Percentiles rank a stretch among this genome's conserved stretches.
Evolutionary conservation across 2,797 vertebrate genomes (phyloP).

Genomic region (Acestrorhynchus altus): DNA sequence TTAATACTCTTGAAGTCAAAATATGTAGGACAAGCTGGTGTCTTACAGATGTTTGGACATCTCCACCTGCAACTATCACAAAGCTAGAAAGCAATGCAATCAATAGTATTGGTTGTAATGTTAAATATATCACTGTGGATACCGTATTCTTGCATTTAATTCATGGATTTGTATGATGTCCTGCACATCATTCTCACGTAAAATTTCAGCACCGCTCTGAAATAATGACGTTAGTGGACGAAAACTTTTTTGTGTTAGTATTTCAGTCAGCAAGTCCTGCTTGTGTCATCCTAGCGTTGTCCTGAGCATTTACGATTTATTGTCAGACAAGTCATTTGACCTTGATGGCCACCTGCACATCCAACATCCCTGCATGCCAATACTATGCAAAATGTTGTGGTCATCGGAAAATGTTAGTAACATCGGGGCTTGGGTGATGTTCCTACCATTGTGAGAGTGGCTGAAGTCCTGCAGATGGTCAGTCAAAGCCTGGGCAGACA

Average conservation of each 20-base stretch:
- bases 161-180: neutral
- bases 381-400: neutral
- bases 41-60: too few species aligned
- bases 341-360: neutral
- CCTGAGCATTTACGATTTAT: neutral
- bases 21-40: too few species aligned
- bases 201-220: constrained; percentile 6
- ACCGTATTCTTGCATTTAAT: neutral
- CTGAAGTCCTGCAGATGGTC: constrained; percentile 24
- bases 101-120: too few species aligned
- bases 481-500: constrained; percentile 64
- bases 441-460: constrained; percentile 64
- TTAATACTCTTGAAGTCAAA: too few species aligned
- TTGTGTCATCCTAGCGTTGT: neutral
- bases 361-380: neutral
- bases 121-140: too few species aligned
- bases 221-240: neutral
- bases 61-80: too few species aligned
- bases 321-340: neutral
- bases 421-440: neutral
- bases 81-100: too few species aligned
- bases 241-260: neutral
- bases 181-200: neutral
- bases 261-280: neutral
- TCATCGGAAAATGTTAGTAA: neutral